These are phyloP conservation scores for Pterophyllum scalare DNA, from an alignment of 2,113 vertebrate species.

Conservation along the genomic window DNA sequence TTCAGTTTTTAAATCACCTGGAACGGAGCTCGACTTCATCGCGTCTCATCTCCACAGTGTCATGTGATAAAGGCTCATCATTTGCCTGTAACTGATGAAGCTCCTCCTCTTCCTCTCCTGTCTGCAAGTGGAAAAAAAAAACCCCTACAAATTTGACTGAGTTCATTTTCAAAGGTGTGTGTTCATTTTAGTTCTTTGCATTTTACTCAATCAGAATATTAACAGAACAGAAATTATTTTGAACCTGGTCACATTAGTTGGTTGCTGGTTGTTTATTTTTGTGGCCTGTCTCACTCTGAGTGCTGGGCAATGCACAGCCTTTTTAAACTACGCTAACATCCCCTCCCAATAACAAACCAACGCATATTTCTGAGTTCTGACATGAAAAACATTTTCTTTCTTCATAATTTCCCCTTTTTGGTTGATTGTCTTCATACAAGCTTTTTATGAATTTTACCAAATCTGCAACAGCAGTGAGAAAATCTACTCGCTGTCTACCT, in stretches of 20 bases:
- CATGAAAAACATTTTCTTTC: too few relatives aligned
- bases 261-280: not conserved
- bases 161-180: not conserved
- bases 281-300: not conserved
- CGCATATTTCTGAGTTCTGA: too few relatives aligned
- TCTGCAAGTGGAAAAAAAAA: not conserved
- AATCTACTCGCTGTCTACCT: not conserved
- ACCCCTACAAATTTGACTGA: not conserved
- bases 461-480: not conserved
- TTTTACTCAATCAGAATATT: not conserved
- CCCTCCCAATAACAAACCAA: too few relatives aligned
- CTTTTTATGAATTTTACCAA: not conserved
- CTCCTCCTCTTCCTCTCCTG: not conserved
- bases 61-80: not conserved
- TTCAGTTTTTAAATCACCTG: conserved; percentile 5
- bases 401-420: not conserved
- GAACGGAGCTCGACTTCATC: not conserved
- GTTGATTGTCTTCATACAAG: not conserved
- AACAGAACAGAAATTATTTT: not conserved
- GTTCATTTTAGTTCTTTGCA: not conserved
- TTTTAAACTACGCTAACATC: too few relatives aligned
- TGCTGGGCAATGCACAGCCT: too few relatives aligned
- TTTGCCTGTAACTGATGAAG: not conserved
- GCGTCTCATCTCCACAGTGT: too few relatives aligned
- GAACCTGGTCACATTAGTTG: not conserved